Percentiles rank a stretch among this genome's conserved stretches.
Conservation (phyloP, 2,113 vertebrate species). For the Sapayoa aenigma region DNA sequence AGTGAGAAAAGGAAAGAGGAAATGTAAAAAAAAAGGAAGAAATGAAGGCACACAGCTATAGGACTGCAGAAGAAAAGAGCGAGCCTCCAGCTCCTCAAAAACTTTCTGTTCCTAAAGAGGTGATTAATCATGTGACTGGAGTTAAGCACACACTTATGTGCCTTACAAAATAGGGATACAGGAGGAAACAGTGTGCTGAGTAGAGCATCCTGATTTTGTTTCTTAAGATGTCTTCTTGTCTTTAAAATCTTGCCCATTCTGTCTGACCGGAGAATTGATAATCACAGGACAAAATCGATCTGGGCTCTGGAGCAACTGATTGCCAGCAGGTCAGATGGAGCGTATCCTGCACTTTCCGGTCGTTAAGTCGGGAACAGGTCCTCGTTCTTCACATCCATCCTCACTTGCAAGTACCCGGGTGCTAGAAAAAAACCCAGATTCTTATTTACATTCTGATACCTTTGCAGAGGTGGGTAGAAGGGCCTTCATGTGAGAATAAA, state of each 20-base stretch:
- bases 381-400: neutral
- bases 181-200: neutral
- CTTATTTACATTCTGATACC: neutral
- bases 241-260: neutral
- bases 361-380: neutral
- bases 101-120: neutral
- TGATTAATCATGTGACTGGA: neutral
- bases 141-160: neutral
- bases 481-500: neutral
- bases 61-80: neutral
- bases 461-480: neutral
- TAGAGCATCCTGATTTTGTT: constrained; percentile 39
- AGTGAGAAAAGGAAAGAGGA: neutral
- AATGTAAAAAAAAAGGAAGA: neutral
- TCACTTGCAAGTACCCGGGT: neutral
- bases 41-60: neutral
- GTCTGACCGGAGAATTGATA: neutral
- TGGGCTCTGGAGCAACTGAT: neutral
- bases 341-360: neutral
- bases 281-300: neutral
- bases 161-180: neutral
- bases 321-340: neutral
- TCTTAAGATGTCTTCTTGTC: neutral
- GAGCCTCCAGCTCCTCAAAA: neutral
- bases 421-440: neutral